Evolutionary conservation across 2,113 vertebrate species (phyloP).

Genomic region (Lathamus discolor): DNA sequence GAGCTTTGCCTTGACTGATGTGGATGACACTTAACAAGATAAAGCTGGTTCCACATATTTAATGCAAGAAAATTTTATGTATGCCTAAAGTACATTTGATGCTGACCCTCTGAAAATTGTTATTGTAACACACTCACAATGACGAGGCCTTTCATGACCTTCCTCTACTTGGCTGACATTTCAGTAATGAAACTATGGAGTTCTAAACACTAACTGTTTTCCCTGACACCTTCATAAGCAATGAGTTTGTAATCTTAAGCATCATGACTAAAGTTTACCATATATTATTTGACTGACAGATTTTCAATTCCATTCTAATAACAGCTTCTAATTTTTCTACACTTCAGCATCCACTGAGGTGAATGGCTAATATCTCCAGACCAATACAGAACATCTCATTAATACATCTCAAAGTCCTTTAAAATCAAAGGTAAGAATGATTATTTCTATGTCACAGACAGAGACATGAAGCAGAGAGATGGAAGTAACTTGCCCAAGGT

Average conservation of each 20-base stretch:
- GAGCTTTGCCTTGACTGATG: fast-evolving
- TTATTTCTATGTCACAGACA: neutral
- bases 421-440: neutral
- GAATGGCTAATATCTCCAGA: neutral
- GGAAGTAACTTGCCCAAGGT: neutral
- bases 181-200: neutral
- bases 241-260: neutral
- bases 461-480: neutral
- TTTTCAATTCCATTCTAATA: neutral
- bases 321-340: neutral
- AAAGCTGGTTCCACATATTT: neutral
- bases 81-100: neutral
- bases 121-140: neutral
- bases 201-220: neutral
- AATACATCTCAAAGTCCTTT: neutral
- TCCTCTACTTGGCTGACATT: neutral
- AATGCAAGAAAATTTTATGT: neutral
- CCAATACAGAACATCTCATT: neutral
- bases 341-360: neutral
- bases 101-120: neutral
- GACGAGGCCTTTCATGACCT: neutral
- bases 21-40: neutral
- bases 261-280: neutral
- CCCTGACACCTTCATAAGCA: neutral
- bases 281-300: neutral